These are phyloP conservation scores for Astatotilapia flaviijosephi DNA, from an alignment of 2,113 vertebrate genomes.

Conservation along the genomic window DNA sequence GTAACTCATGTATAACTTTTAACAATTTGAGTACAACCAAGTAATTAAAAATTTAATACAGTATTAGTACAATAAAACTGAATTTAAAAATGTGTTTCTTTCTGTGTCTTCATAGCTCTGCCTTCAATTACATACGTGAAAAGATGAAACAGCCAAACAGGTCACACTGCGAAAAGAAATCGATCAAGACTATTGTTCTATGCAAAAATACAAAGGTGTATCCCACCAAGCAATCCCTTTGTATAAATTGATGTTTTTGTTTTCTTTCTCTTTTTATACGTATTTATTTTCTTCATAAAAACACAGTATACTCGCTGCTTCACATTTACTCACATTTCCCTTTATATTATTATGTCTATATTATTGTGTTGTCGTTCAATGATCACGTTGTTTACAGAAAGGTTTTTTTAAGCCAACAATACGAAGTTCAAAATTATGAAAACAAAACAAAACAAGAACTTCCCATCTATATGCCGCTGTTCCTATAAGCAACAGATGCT, in stretches of 20 bases:
- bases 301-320: background rate
- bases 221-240: background rate
- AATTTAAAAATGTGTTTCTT: background rate
- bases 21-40: background rate
- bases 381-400: background rate
- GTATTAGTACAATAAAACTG: background rate
- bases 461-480: slow-evolving; percentile 3
- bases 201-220: background rate
- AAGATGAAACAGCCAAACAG: background rate
- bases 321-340: background rate
- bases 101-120: background rate
- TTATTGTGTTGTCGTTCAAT: background rate
- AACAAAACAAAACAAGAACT: background rate
- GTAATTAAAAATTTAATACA: background rate
- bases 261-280: background rate
- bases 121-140: background rate
- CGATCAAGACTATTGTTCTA: background rate
- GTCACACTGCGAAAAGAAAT: background rate
- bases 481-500: slow-evolving; percentile 61
- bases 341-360: background rate
- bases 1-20: background rate
- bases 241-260: background rate
- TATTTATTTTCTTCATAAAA: background rate
- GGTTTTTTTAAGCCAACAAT: background rate
- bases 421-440: background rate